phyloP scores from a whole-genome alignment of 2,888 invertebrate genomes.

The Sphinx pinastri region DNA sequence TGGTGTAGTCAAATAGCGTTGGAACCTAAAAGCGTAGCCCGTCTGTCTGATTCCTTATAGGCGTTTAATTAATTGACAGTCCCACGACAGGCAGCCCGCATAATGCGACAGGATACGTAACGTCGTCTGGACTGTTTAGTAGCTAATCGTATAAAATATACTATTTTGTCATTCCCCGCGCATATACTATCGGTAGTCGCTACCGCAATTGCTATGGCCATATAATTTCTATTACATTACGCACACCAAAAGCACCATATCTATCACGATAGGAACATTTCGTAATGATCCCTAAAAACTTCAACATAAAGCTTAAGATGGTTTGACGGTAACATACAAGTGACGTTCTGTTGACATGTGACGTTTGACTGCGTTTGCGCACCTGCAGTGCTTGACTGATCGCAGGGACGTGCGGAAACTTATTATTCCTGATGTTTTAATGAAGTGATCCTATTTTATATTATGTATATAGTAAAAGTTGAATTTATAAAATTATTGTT shows the following conservation, averaged over 20 bases:
- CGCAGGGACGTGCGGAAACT: constrained; percentile 56
- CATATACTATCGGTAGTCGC: constrained; percentile 58
- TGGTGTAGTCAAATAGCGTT: constrained; percentile 7
- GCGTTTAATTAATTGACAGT: constrained; percentile 28
- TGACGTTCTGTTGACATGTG: constrained; percentile 40
- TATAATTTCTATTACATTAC: constrained; percentile 41
- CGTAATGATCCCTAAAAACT: neutral
- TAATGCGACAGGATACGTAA: constrained; percentile 43
- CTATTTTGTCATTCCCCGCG: constrained; percentile 63
- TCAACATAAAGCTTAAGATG: constrained; percentile 28
- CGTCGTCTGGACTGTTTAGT: constrained; percentile 43
- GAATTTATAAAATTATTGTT: constrained; percentile 17
- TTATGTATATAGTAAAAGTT: constrained; percentile 12
- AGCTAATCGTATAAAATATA: constrained; percentile 51
- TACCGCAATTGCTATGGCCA: constrained; percentile 59
- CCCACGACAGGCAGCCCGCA: constrained; percentile 18
- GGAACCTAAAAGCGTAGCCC: constrained; percentile 19
- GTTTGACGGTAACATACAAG: constrained; percentile 27
- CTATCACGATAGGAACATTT: neutral
- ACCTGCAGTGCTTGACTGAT: constrained; percentile 67
- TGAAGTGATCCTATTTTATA: constrained; percentile 46
- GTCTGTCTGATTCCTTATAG: constrained; percentile 24
- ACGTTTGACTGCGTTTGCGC: constrained; percentile 51
- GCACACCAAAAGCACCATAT: neutral
- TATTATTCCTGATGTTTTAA: constrained; percentile 41